Evolutionary conservation across 2,113 vertebrate genomes (phyloP).

Genomic region (Erpornis zantholeuca): DNA sequence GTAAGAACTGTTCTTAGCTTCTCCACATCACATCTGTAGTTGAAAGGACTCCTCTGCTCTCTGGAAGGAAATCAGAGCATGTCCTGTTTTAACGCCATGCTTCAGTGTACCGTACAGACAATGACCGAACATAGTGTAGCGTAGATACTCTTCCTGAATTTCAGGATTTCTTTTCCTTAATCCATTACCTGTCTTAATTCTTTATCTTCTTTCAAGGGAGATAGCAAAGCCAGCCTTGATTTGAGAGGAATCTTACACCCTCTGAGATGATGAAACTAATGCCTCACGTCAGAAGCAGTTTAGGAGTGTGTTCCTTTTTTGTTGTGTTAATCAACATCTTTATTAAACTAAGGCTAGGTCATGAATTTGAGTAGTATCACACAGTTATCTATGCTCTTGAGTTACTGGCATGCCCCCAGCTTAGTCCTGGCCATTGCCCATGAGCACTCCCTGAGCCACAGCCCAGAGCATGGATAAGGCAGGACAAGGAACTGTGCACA

Average conservation of each 20-base stretch:
- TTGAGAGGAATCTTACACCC: not conserved
- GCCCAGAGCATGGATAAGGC: not conserved
- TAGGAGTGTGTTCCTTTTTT: not conserved
- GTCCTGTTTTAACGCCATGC: not conserved
- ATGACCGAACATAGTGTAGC: not conserved
- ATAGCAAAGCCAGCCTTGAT: not conserved
- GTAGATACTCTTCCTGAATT: not conserved
- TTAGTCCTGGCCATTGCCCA: not conserved
- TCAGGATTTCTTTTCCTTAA: not conserved
- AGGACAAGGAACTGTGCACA: not conserved
- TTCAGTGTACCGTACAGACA: accelerated
- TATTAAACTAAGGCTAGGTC: not conserved
- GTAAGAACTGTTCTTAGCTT: not conserved
- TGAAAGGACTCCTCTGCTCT: not conserved
- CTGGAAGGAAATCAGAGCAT: not conserved
- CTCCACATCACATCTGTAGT: not conserved
- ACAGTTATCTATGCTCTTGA: not conserved
- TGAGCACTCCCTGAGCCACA: not conserved
- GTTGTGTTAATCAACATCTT: not conserved
- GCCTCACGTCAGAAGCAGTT: not conserved
- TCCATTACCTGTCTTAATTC: not conserved
- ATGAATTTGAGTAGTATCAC: not conserved
- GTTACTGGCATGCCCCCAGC: accelerated
- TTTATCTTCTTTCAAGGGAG: not conserved
- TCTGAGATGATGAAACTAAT: not conserved